phyloP scores from a whole-genome alignment of 2,113 vertebrate genomes.

The Brachypodius melanocephalos region DNA sequence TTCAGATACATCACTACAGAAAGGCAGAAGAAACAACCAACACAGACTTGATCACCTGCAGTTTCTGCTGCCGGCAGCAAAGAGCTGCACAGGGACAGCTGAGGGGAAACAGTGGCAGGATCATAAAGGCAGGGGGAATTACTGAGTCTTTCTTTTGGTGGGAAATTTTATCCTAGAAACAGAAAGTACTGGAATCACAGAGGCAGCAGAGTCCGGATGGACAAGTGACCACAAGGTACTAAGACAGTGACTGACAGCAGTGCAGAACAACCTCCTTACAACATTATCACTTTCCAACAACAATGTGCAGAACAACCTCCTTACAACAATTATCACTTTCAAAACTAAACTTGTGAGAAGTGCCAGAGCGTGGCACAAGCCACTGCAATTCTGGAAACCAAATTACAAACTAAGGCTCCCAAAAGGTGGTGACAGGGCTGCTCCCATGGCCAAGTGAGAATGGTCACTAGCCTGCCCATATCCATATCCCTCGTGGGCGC shows the following conservation, averaged over 20 bases:
- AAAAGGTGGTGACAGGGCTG: neutral
- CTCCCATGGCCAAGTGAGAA: rapidly evolving
- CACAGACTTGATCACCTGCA: neutral
- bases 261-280: neutral
- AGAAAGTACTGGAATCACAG: neutral
- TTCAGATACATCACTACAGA: no score
- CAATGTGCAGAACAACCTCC: neutral
- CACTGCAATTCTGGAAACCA: neutral
- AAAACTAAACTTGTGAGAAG: neutral
- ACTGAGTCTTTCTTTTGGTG: neutral
- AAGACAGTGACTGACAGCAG: neutral
- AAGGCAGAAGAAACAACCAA: neutral
- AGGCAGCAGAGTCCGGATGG: neutral
- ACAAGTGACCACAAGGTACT: neutral
- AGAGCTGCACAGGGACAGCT: neutral
- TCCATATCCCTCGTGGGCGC: rapidly evolving
- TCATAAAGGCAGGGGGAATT: neutral
- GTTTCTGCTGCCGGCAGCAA: neutral
- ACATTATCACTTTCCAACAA: neutral
- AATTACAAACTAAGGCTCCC: neutral
- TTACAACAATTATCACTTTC: neutral
- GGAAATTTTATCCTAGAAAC: neutral
- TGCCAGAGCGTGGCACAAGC: neutral
- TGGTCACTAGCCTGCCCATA: rapidly evolving
- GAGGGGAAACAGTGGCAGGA: neutral